Base-by-base conservation (phyloP, 2,113 vertebrate genomes). In the Rafetus swinhoei region DNA sequence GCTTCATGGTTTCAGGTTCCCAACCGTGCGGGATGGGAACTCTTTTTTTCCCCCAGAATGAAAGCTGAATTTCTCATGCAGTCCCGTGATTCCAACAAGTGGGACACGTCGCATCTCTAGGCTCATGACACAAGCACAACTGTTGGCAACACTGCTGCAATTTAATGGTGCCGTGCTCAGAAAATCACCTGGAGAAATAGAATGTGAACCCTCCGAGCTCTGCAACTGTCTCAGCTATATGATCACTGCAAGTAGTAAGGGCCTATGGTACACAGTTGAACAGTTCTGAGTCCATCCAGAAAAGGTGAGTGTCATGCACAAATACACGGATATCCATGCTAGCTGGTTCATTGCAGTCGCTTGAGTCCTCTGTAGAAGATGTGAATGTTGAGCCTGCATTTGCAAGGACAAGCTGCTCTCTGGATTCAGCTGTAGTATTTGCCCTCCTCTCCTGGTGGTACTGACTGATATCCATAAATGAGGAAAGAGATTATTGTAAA, bases 401-500 rank as follows among this genome's bases (percentile, higher is more conserved):
- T 90, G 65, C n/a, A n/a, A 24, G 52, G 59, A 35, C 65, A 56
- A 72, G 59, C 55, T n/a, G 80, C 10, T 32, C 76, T 39, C 85
- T 62, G 27, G 15, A 22, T 81, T 82, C n/a, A 32, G 32, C 84
- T 56, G n/a, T 18, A 81, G 72, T 39, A 15, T 19, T 90, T 80
- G 52, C 53, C 53, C 76, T 85, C 69, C 60, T 81, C 53, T 83
- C 77, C 57, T 54, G 50, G 76, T 59, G 59, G 59, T 82, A 74
- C 69, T 94, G 85, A 83, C 90, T 95, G 69, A 93, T 95, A 92
- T 91, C 81, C 56, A 76, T 72, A 84, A 29, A 45, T 89, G 89
- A 79, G 57, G 72, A 29, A 55, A 57, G 79, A 91, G 86, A 86
- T 55, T 52, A 65, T 50, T 79, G 29, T 39, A 76, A 53, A 74